These are phyloP conservation scores for Mormyrops boulengeri DNA, from an alignment of 2,797 vertebrate species.

Conservation along the genomic window DNA sequence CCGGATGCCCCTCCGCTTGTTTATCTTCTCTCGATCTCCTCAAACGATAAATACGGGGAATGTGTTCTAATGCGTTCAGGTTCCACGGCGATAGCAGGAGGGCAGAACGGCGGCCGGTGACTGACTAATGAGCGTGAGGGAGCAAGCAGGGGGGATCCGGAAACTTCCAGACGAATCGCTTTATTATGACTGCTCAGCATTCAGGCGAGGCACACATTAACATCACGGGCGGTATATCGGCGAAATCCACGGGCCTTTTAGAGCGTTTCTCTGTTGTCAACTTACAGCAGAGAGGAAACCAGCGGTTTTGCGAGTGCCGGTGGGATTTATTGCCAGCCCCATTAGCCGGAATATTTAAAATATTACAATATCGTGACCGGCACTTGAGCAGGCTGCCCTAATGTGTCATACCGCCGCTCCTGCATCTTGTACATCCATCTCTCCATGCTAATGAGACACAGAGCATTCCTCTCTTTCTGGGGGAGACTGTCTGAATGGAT, in stretches of 20 bases:
- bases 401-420: neutral
- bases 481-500: slow-evolving; percentile 4
- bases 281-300: slow-evolving; percentile 28
- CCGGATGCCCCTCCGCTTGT: neutral
- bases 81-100: slow-evolving; percentile 49
- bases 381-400: neutral
- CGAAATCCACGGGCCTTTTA: slow-evolving; percentile 50
- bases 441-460: slow-evolving; percentile 13
- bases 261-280: slow-evolving; percentile 40
- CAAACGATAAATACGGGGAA: slow-evolving; percentile 16
- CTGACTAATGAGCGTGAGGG: slow-evolving; percentile 66
- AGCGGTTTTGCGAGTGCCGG: slow-evolving; percentile 8
- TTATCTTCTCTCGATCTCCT: neutral
- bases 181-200: slow-evolving; percentile 67
- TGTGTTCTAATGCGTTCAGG: slow-evolving; percentile 56
- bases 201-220: slow-evolving; percentile 51
- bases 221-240: slow-evolving; percentile 47
- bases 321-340: slow-evolving; percentile 36
- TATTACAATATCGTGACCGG: neutral
- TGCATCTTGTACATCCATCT: neutral
- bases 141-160: slow-evolving; percentile 60
- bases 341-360: slow-evolving; percentile 18
- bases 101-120: slow-evolving; percentile 46
- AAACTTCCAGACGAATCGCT: slow-evolving; percentile 68
- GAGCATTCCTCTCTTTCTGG: neutral